Base-by-base conservation (phyloP, 2,888 invertebrate species). In the Luperina nickerlii region DNA sequence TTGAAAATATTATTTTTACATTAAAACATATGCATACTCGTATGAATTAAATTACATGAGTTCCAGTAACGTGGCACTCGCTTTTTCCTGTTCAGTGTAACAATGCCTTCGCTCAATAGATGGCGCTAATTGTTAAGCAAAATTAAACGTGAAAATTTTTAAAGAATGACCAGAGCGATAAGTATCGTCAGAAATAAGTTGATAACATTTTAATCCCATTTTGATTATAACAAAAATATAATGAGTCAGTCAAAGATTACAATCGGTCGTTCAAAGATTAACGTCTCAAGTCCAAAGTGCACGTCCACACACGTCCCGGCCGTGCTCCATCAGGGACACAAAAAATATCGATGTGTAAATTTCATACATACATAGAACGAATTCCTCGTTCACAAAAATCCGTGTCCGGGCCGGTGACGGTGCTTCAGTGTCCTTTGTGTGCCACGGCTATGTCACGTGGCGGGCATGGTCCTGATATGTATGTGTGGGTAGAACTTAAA, bases 81-180 rank as follows among this genome's bases (percentile, higher is more conserved):
- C 11, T 57, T 32, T 27, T 57, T 7, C 7, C 15, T 42, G 57
- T 54, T 20, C 6, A 62, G 11, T 18, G 11, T 27, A 57, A 51
- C n/a, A 51, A 57, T 24, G 1, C 8, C 13, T 45, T 74, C 9
- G 0, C 60, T 54, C 78, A 65, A 81, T 38, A 86, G 86, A 86
- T 86, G 85, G 48, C 87, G 77, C 74, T 87, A 70, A 48, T 48
- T 24, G 78, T 70, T 57, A 27, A n/a, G 0, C 5, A 42, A 68
- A 57, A 57, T 57, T 24, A 24, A 57, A 32, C 27, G 1, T 9
- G 11, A 1, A 7, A 48, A 54, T 42, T 27, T 24, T 11, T 82
- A 0, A 48, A 18, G 7, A 11, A 65, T 57, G 27, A 54, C 18
- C 27, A 76, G 1, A 42, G 62, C 18, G 13, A 32, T 63, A 5